Evolutionary conservation across 2,888 invertebrate species (phyloP).

Genomic region (Polydesmus complanatus): DNA sequence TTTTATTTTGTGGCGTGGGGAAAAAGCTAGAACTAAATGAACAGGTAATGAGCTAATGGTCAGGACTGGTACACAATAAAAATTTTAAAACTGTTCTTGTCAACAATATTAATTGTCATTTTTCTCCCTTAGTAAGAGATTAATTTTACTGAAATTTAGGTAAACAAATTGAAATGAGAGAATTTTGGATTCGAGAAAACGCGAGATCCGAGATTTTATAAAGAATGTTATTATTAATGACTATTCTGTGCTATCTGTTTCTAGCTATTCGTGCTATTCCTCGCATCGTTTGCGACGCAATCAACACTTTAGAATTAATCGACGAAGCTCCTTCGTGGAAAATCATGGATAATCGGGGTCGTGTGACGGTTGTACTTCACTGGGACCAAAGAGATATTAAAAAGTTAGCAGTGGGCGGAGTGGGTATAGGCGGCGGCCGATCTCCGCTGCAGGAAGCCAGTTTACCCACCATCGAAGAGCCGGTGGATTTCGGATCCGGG

Average conservation of each 20-base stretch:
- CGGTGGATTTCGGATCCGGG: constrained; percentile 26
- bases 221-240: no score
- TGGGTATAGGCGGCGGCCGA: constrained; percentile 36
- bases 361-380: constrained; percentile 89
- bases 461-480: constrained; percentile 49
- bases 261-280: constrained; percentile 92
- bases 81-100: no score
- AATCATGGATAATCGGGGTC: constrained; percentile 95
- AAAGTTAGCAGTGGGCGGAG: constrained; percentile 26
- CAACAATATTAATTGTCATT: no score
- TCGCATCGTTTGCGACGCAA: constrained; percentile 92
- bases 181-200: no score
- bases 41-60: no score
- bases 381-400: constrained; percentile 54
- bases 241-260: no score
- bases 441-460: constrained; percentile 32
- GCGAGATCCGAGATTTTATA: no score
- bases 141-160: background rate
- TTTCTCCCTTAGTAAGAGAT: no score
- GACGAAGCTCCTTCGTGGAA: constrained; percentile 96
- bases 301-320: constrained; percentile 85
- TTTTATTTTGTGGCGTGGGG: no score
- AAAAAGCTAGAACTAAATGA: no score
- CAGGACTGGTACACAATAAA: no score
- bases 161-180: no score